A percentile compares a stretch with the other conserved stretches of the same genome.
phyloP scores from a whole-genome alignment of 2,888 invertebrate genomes.

The Tiliacea aurago region DNA sequence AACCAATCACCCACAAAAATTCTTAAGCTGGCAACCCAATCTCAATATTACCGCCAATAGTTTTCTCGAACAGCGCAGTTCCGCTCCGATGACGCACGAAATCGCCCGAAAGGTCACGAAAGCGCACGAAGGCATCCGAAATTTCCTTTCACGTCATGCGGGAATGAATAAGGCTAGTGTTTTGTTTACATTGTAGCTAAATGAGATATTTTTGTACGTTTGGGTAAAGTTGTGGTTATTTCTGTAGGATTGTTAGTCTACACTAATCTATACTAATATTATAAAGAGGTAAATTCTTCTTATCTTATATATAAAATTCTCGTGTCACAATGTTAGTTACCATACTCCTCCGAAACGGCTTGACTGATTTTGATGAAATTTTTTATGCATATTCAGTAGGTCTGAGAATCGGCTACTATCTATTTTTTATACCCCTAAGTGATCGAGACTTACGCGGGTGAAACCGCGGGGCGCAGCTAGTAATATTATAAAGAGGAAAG shows the following conservation, averaged over 20 bases:
- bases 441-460: no score
- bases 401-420: no score
- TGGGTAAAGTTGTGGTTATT: constrained; percentile 10
- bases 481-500: no score
- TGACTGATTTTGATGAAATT: no score
- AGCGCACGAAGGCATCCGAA: constrained; percentile 36
- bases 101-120: constrained; percentile 57
- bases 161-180: background rate
- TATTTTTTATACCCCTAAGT: no score
- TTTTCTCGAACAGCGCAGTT: constrained; percentile 47
- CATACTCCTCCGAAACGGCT: no score
- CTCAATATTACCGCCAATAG: constrained; percentile 47
- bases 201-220: constrained; percentile 17
- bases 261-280: no score
- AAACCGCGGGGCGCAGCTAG: no score
- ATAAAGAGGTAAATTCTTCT: no score
- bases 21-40: constrained; percentile 35
- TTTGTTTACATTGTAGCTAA: constrained; percentile 30
- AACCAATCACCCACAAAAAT: constrained; percentile 4
- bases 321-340: no score
- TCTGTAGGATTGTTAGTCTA: background rate
- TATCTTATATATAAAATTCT: no score
- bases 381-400: no score
- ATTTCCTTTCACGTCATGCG: constrained; percentile 22
- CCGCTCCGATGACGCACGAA: constrained; percentile 60